phyloP scores from a whole-genome alignment of 2,888 invertebrate species.

The Serripes groenlandicus region DNA sequence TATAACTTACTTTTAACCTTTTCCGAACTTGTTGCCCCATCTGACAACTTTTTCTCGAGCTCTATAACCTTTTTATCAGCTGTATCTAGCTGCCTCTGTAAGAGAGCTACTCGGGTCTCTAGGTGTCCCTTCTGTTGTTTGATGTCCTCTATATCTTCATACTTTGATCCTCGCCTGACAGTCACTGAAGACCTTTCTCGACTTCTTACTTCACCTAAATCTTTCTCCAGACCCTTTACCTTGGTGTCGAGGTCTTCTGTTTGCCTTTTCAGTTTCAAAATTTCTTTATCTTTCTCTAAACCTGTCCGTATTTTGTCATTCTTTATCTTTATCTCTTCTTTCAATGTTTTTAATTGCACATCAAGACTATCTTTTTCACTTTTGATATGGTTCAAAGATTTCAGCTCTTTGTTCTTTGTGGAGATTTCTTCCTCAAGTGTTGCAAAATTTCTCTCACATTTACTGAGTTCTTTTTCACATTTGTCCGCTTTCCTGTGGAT shows the following conservation, averaged over 20 bases:
- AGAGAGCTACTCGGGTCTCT: slow-evolving; percentile 50
- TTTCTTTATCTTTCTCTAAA: slow-evolving; percentile 59
- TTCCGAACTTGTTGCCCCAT: slow-evolving; percentile 63
- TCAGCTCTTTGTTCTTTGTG: slow-evolving; percentile 56
- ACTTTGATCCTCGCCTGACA: slow-evolving; percentile 59
- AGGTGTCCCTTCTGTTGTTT: slow-evolving; percentile 80
- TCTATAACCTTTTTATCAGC: slow-evolving; percentile 83
- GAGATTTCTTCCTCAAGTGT: slow-evolving; percentile 57
- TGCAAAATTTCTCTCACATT: slow-evolving; percentile 60
- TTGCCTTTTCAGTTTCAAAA: slow-evolving; percentile 80
- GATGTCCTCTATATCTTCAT: slow-evolving; percentile 85
- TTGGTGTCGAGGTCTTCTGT: slow-evolving; percentile 86
- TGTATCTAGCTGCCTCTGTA: slow-evolving; percentile 65
- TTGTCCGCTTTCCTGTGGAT: slow-evolving; percentile 54
- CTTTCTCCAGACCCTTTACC: slow-evolving; percentile 85
- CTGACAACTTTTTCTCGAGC: slow-evolving; percentile 85
- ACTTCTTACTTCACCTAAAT: slow-evolving; percentile 43
- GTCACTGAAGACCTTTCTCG: slow-evolving; percentile 40
- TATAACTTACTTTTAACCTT: slow-evolving; percentile 45
- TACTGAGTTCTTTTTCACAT: slow-evolving; percentile 60
- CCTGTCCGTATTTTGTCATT: slow-evolving; percentile 63
- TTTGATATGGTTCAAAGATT: slow-evolving; percentile 44
- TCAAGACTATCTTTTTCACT: slow-evolving; percentile 69
- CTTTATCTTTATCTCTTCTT: slow-evolving; percentile 60
- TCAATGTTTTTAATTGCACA: slow-evolving; percentile 62